phyloP scores from a whole-genome alignment of 2,113 vertebrate genomes.

The Murina feae region DNA sequence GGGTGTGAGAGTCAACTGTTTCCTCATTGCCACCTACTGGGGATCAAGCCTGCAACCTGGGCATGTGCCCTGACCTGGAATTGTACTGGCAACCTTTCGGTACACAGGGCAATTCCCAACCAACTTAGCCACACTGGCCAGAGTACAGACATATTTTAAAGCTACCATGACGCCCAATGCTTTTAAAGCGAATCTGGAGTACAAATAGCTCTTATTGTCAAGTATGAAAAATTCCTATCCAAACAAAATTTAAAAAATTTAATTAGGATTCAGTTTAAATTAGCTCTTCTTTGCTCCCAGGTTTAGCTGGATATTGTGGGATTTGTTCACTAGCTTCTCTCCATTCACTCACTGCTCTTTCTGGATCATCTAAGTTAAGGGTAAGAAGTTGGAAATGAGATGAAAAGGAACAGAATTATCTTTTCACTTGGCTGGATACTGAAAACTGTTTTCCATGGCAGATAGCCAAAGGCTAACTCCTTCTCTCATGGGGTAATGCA shows the following conservation, averaged over 20 bases:
- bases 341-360: background rate
- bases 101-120: no score
- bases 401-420: background rate
- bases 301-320: background rate
- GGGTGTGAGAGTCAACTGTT: no score
- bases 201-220: background rate
- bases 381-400: background rate
- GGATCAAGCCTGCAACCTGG: no score
- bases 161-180: background rate
- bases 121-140: no score
- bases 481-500: background rate
- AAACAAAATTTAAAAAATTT: background rate
- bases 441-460: background rate
- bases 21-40: no score
- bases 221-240: slow-evolving; percentile 2
- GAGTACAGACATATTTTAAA: background rate
- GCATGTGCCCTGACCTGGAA: no score
- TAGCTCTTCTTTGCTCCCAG: background rate
- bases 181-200: background rate
- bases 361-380: background rate
- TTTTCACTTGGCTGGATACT: background rate
- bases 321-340: background rate
- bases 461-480: background rate
- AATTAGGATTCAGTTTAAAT: background rate
- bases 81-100: no score